Percentiles rank a stretch among this genome's conserved stretches.
These are phyloP conservation scores for Rhagonycha lutea DNA, from an alignment of 2,888 invertebrate species.

Conservation along the genomic window DNA sequence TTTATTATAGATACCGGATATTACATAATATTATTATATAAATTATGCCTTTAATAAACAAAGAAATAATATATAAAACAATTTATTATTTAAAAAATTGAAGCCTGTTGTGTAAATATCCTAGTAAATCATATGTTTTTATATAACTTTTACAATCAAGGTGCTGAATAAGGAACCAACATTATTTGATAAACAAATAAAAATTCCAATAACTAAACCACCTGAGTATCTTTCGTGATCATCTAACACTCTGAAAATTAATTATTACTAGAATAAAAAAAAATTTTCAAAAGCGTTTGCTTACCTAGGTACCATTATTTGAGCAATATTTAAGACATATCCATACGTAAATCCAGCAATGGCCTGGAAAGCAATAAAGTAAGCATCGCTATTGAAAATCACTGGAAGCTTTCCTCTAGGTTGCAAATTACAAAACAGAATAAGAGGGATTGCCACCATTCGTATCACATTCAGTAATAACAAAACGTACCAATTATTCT, in stretches of 20 bases:
- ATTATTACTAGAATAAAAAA: too few species aligned
- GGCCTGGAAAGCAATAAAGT: slow-evolving; percentile 77
- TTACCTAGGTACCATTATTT: slow-evolving; percentile 53
- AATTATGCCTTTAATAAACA: too few species aligned
- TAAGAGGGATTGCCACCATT: slow-evolving; percentile 75
- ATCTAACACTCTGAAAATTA: neutral
- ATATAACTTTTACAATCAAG: neutral
- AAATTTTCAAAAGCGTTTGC: too few species aligned
- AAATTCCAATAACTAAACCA: neutral
- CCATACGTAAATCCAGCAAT: slow-evolving; percentile 86
- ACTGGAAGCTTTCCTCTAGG: slow-evolving; percentile 77
- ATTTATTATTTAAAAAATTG: too few species aligned
- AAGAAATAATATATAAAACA: too few species aligned
- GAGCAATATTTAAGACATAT: slow-evolving; percentile 83
- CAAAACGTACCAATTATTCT: slow-evolving; percentile 68
- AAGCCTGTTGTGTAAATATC: too few species aligned
- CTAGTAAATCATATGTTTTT: too few species aligned
- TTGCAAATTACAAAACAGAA: slow-evolving; percentile 87
- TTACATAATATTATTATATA: too few species aligned
- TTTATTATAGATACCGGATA: too few species aligned
- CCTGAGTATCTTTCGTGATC: neutral
- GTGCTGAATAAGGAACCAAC: neutral
- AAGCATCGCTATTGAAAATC: slow-evolving; percentile 76
- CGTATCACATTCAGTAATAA: slow-evolving; percentile 69
- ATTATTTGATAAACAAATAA: neutral